Evolutionary conservation across 2,113 vertebrate genomes (phyloP), one percentile per base, ranked within the genome.

Genomic region (Chaetops frenatus): DNA sequence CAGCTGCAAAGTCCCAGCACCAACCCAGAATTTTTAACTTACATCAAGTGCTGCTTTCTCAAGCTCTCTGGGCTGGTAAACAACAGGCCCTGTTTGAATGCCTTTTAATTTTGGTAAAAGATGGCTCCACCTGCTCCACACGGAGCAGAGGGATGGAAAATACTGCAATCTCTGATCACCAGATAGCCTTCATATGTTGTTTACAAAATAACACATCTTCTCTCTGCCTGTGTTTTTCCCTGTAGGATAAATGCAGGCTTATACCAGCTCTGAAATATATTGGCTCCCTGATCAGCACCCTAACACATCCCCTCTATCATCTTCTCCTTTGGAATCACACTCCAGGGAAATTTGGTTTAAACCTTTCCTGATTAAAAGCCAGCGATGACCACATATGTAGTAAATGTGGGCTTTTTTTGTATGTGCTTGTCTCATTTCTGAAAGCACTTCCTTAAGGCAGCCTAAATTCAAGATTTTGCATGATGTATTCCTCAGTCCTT

Each of bases 201-300:
- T 96, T 90, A 91, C 77, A 62, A 93, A 96, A 94, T 90, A 96
- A 77, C 95, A 77, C 50, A 85, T 96, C 94, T 96, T 93, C 89
- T 67, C 86, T 86, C 65, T 92, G 84, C 81, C 76, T n/a, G 23
- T 77, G 78, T 62, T 88, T 92, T 56, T 86, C 85, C 60, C 86
- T 62, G 23, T 70, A 88, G 89, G 62, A 84, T 76, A 91, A 28
- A 62, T 35, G 60, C 81, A 83, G 61, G 65, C 64, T 84, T 81
- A 66, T 18, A 38, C 42, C 25, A 73, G 42, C 84, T 92, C 65
- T 65, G 83, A 97, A 96, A 97, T 96, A 95, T 88, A 94, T 92
- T 70, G 92, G 62, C 58, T 96, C 88, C 90, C 92, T 45, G 88
- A 90, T 95, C 72, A 4, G 86, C 88, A 94, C 93, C 96, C 94